Evolutionary conservation across 1,140 invertebrate genomes (phyloP).

Genomic region (Drosophila carrolli): DNA sequence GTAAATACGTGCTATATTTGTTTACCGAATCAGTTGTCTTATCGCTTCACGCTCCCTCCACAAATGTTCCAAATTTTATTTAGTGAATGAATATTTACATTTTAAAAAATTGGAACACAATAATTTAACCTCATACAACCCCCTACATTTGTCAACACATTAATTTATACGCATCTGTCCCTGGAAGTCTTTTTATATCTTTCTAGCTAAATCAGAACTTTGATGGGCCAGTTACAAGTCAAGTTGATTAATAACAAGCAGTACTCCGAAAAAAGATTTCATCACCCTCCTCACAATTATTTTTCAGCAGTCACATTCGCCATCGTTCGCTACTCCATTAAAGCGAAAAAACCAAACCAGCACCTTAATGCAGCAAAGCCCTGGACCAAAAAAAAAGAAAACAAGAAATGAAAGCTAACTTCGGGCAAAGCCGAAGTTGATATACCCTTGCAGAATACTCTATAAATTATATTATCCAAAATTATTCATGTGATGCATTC

Average conservation of each 20-base stretch:
- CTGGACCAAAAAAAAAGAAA: too few relatives aligned
- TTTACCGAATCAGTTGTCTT: slow-evolving; percentile 18
- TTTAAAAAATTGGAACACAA: slow-evolving; percentile 13
- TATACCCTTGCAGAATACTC: too few relatives aligned
- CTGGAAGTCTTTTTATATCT: slow-evolving; percentile 15
- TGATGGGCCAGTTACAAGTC: slow-evolving; percentile 40
- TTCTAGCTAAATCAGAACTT: slow-evolving; percentile 28
- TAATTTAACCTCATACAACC: not conserved
- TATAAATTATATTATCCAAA: too few relatives aligned
- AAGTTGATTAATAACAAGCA: slow-evolving; percentile 43
- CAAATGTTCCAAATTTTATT: slow-evolving; percentile 3
- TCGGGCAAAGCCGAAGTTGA: too few relatives aligned
- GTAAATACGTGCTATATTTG: slow-evolving; percentile 12
- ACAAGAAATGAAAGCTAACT: too few relatives aligned
- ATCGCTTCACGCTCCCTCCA: slow-evolving; percentile 5
- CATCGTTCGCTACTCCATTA: slow-evolving; percentile 17
- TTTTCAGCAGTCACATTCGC: slow-evolving; percentile 26
- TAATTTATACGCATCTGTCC: slow-evolving; percentile 20
- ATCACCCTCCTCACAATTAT: not conserved
- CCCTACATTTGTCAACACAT: slow-evolving; percentile 7
- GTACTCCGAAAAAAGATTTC: slow-evolving; percentile 2
- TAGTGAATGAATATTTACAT: slow-evolving; percentile 25
- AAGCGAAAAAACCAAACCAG: too few relatives aligned
- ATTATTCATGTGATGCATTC: too few relatives aligned
- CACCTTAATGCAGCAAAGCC: too few relatives aligned